phyloP scores from a whole-genome alignment of 2,888 invertebrate genomes.

The Melanotus villosus region DNA sequence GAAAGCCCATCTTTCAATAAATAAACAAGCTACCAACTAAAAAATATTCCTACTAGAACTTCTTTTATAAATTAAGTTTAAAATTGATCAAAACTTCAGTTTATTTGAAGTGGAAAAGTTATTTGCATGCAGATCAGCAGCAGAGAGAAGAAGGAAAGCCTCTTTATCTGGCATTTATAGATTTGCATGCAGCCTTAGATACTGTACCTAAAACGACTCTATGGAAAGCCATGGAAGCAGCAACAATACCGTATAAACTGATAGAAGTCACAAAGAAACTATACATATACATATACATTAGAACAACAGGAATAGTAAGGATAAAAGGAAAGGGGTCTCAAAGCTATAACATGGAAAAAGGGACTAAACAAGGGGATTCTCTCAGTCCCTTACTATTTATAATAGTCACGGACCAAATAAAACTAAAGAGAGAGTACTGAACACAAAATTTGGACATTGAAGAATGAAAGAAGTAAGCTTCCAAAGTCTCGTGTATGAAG shows the following conservation, averaged over 20 bases:
- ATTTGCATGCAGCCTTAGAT: no score
- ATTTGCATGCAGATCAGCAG: no score
- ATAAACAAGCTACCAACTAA: no score
- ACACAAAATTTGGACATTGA: not conserved
- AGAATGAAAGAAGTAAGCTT: not conserved
- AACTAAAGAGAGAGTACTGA: not conserved
- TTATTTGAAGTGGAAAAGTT: no score
- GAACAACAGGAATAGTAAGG: not conserved
- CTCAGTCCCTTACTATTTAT: slow-evolving; percentile 3
- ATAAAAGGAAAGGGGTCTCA: not conserved
- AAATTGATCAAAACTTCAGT: no score
- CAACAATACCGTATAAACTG: not conserved
- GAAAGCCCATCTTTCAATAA: no score
- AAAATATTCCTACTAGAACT: no score
- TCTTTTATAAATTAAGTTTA: no score
- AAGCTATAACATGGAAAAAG: not conserved
- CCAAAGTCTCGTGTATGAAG: not conserved
- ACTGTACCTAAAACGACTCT: not conserved
- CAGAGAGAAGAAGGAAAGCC: no score
- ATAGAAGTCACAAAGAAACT: not conserved
- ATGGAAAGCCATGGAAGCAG: not conserved
- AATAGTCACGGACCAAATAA: slow-evolving; percentile 2
- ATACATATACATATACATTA: not conserved
- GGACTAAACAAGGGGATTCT: not conserved
- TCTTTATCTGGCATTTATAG: no score